Evolutionary conservation across 2,888 invertebrate species (phyloP).

Genomic region (Drymonia ruficornis): DNA sequence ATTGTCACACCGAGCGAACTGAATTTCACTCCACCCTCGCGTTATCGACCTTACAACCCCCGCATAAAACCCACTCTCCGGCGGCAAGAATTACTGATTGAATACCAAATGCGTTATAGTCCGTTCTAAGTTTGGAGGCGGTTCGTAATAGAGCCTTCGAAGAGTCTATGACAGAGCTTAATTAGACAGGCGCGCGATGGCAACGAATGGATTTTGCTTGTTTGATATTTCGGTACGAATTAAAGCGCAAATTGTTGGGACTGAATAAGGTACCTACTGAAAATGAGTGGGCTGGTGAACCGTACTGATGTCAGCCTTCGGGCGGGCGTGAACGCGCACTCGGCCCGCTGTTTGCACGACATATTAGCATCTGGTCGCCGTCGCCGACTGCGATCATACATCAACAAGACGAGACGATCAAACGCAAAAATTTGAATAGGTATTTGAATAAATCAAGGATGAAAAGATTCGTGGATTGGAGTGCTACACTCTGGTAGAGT

Average conservation of each 20-base stretch:
- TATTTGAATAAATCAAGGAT: conserved; percentile 12
- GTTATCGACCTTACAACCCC: conserved; percentile 74
- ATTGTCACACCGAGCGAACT: conserved; percentile 82
- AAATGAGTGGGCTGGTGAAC: conserved; percentile 51
- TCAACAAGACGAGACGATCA: conserved; percentile 16
- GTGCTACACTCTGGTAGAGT: conserved; percentile 8
- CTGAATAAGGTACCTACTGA: conserved; percentile 49
- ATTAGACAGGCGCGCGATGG: conserved; percentile 82
- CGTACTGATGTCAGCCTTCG: conserved; percentile 32
- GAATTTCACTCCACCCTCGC: conserved; percentile 67
- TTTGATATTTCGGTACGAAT: conserved; percentile 68
- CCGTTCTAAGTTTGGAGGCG: conserved; percentile 80
- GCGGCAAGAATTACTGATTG: conserved; percentile 60
- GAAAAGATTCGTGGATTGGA: conserved; percentile 12
- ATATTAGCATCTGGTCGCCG: conserved; percentile 46
- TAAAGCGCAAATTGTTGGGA: conserved; percentile 58
- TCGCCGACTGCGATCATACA: conserved; percentile 24
- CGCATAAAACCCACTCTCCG: conserved; percentile 65
- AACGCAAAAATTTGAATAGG: conserved; percentile 11
- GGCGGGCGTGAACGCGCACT: conserved; percentile 41
- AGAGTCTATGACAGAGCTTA: conserved; percentile 84
- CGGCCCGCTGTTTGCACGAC: conserved; percentile 48
- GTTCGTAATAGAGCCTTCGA: conserved; percentile 84
- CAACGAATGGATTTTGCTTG: conserved; percentile 83
- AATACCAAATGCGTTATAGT: conserved; percentile 80